These are phyloP conservation scores for Belonocnema kinseyi DNA, from an alignment of 1,140 invertebrate genomes.

Conservation along the genomic window DNA sequence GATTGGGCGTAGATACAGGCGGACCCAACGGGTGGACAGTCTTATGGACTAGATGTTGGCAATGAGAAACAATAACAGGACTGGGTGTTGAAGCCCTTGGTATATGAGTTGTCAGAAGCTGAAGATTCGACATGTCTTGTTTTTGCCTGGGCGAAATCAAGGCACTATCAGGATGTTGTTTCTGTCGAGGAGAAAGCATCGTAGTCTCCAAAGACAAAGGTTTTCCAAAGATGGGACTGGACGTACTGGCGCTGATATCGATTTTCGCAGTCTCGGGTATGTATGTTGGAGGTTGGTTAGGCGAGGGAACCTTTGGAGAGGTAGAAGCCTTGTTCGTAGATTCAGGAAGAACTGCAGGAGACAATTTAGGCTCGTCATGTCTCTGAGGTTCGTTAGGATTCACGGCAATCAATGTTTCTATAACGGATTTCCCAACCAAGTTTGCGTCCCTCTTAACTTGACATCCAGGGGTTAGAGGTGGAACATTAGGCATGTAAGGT, in stretches of 20 bases:
- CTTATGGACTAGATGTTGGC: constrained; percentile 65
- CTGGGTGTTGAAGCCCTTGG: constrained; percentile 72
- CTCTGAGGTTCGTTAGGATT: constrained; percentile 63
- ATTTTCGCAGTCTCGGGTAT: constrained; percentile 74
- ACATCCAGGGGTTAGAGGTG: constrained; percentile 57
- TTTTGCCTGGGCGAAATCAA: constrained; percentile 65
- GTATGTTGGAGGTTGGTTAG: constrained; percentile 72
- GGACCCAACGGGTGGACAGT: constrained; percentile 59
- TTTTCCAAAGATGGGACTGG: constrained; percentile 62
- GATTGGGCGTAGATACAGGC: constrained; percentile 51
- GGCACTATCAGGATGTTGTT: constrained; percentile 50
- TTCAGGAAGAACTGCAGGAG: constrained; percentile 67
- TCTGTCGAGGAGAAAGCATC: constrained; percentile 60
- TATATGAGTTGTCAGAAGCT: constrained; percentile 66
- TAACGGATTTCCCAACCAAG: constrained; percentile 63
- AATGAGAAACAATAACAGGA: constrained; percentile 75
- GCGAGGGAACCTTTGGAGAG: constrained; percentile 72
- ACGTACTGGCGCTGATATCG: constrained; percentile 66
- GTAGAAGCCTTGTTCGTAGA: constrained; percentile 69
- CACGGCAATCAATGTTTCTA: constrained; percentile 68
- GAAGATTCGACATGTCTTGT: constrained; percentile 62
- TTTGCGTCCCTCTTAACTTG: constrained; percentile 62
- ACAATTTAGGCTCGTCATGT: constrained; percentile 69
- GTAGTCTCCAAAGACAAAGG: constrained; percentile 51
- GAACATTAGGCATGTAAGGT: constrained; percentile 68